phyloP scores from a whole-genome alignment of 2,797 vertebrate species.

The Phrynocephalus guinanensis region DNA sequence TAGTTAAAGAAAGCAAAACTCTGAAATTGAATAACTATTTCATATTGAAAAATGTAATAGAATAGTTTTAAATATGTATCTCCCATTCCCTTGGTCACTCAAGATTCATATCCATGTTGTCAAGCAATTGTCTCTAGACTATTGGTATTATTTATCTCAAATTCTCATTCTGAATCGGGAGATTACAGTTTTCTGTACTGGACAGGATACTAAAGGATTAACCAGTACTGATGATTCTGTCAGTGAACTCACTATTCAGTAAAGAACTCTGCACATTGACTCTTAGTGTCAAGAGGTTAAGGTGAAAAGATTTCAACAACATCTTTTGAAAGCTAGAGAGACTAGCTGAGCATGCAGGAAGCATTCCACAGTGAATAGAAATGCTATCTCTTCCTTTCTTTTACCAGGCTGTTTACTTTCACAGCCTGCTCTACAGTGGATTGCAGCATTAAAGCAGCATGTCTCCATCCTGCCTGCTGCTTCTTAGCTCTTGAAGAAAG shows the following conservation, averaged over 20 bases:
- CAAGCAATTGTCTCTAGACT: background rate
- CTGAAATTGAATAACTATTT: background rate
- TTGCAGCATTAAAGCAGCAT: constrained; percentile 44
- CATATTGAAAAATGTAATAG: background rate
- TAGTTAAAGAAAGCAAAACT: background rate
- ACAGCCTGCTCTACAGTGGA: constrained; percentile 41
- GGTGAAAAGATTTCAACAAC: constrained; percentile 28
- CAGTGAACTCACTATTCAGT: background rate
- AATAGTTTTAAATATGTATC: background rate
- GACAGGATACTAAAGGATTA: background rate
- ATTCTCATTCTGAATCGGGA: background rate
- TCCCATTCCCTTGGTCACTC: background rate
- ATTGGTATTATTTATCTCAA: background rate
- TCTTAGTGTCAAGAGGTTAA: background rate
- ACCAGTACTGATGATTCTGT: background rate
- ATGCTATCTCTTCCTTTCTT: constrained; percentile 32
- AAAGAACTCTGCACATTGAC: constrained; percentile 9
- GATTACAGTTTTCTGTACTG: background rate
- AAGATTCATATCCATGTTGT: background rate
- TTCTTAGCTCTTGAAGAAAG: constrained; percentile 35
- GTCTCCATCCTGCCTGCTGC: constrained; percentile 40
- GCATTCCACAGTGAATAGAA: constrained; percentile 40
- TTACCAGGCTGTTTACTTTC: constrained; percentile 42
- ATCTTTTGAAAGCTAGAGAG: constrained; percentile 35
- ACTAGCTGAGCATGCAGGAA: constrained; percentile 45